Conservation (phyloP, 2,113 vertebrate genomes). For the Pogonocichla stellata region DNA sequence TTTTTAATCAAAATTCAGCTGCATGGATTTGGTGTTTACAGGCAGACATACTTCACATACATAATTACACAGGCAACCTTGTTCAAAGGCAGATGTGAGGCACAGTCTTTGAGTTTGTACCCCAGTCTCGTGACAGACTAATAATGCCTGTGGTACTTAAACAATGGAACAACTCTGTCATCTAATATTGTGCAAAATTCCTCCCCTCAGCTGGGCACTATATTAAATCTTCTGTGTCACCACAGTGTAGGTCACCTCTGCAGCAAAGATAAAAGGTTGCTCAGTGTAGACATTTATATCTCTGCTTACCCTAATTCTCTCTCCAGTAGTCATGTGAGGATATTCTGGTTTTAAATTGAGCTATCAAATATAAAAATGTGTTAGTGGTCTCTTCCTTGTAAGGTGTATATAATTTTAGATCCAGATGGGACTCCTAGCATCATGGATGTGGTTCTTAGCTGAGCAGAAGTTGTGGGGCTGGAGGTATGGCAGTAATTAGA, state of each 20-base stretch:
- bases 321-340: neutral
- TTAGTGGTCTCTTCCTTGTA: neutral
- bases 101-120: neutral
- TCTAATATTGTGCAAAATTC: slow-evolving; percentile 43
- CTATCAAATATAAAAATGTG: neutral
- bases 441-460: neutral
- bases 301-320: neutral
- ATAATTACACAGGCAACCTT: slow-evolving; percentile 19
- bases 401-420: neutral
- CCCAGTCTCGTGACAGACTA: neutral
- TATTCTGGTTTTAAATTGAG: neutral
- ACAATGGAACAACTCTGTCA: slow-evolving; percentile 56
- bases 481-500: neutral
- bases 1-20: slow-evolving; percentile 29
- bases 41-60: neutral
- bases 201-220: neutral
- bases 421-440: neutral
- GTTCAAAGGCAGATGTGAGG: slow-evolving; percentile 20
- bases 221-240: slow-evolving; percentile 44
- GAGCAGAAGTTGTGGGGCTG: neutral
- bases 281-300: slow-evolving; percentile 3
- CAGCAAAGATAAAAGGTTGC: slow-evolving; percentile 21
- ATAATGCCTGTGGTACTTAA: neutral
- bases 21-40: neutral
- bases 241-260: neutral